These are phyloP conservation scores for Adineta ricciae DNA, from an alignment of 2,888 invertebrate genomes.

Conservation along the genomic window DNA sequence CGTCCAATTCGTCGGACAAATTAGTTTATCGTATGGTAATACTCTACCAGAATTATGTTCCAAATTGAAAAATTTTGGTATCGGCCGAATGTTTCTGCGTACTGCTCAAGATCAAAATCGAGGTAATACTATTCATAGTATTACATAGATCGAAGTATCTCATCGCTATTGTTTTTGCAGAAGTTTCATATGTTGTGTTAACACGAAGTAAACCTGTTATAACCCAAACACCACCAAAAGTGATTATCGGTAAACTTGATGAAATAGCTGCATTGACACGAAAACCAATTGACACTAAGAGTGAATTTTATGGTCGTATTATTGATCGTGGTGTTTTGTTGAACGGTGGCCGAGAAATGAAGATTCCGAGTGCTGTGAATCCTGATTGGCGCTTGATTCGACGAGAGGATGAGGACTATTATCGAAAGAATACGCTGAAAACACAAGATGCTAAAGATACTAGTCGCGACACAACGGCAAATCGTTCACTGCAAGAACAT, in stretches of 20 bases:
- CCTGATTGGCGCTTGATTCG: conserved; percentile 30
- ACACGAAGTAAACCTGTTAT: conserved; percentile 26
- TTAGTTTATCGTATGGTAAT: conserved; percentile 25
- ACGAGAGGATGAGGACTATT: conserved; percentile 28
- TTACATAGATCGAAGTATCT: neutral
- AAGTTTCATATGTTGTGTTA: conserved; percentile 33
- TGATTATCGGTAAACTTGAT: neutral
- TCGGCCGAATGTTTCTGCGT: conserved; percentile 28
- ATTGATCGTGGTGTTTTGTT: conserved; percentile 27
- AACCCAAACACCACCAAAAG: neutral
- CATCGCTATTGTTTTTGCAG: neutral
- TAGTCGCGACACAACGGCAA: neutral
- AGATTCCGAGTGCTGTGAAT: conserved; percentile 22
- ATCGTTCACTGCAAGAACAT: neutral
- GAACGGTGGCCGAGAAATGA: conserved; percentile 20
- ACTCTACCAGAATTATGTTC: conserved; percentile 33
- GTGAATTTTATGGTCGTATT: conserved; percentile 19
- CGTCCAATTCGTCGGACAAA: conserved; percentile 29
- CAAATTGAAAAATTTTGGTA: conserved; percentile 30
- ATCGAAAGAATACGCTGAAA: neutral
- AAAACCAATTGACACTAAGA: neutral
- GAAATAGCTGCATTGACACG: neutral
- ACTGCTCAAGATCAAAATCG: conserved; percentile 24
- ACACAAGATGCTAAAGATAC: neutral
- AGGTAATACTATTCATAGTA: conserved; percentile 19